A percentile compares a stretch with the other conserved stretches of the same genome.
phyloP scores from a whole-genome alignment of 2,888 invertebrate genomes.

The Macropis europaea region DNA sequence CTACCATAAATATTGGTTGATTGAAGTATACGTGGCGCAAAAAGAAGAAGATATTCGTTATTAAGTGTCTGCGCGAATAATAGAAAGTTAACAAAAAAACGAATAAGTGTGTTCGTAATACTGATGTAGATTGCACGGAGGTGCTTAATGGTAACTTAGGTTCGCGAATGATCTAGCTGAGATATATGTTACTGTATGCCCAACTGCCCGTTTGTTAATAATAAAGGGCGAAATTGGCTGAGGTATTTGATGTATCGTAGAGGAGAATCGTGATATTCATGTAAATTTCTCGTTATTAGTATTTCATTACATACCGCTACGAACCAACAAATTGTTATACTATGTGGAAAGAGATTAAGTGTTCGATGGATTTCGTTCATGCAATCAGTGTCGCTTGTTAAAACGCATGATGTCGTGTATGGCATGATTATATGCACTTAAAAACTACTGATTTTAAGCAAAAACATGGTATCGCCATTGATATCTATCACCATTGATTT shows the following conservation, averaged over 20 bases:
- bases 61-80: conserved; percentile 75
- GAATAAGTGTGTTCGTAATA: conserved; percentile 65
- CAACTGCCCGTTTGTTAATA: conserved; percentile 35
- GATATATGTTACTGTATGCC: conserved; percentile 39
- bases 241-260: conserved; percentile 46
- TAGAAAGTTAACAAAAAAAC: conserved; percentile 54
- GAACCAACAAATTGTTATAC: conserved; percentile 39
- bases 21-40: conserved; percentile 31
- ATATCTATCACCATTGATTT: conserved; percentile 46
- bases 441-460: conserved; percentile 1
- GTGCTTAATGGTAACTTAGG: conserved; percentile 44
- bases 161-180: conserved; percentile 38
- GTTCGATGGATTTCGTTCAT: conserved; percentile 16
- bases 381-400: conserved; percentile 7
- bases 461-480: conserved; percentile 4
- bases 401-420: neutral
- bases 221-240: conserved; percentile 42
- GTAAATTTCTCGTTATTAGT: conserved; percentile 63
- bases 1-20: conserved; percentile 29
- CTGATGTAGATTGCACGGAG: conserved; percentile 58
- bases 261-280: conserved; percentile 54
- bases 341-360: conserved; percentile 21
- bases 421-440: conserved; percentile 15
- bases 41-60: conserved; percentile 60
- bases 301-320: conserved; percentile 55